phyloP scores from a whole-genome alignment of 2,888 invertebrate genomes.

The Xestia rhomboidea region DNA sequence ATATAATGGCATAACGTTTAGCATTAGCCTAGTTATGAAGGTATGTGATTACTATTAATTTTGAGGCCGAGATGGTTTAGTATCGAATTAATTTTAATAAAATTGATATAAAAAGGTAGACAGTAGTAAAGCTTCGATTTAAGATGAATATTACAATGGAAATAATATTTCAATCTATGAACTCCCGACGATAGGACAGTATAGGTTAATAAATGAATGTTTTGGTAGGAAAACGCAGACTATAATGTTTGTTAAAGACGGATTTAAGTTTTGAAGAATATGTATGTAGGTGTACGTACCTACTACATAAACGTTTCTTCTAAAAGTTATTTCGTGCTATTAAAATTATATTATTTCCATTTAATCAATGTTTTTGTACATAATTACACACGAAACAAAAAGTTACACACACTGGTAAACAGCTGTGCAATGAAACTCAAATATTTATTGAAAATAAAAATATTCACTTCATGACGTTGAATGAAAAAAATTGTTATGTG shows the following conservation, averaged over 20 bases:
- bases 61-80: slow-evolving; percentile 57
- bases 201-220: background rate
- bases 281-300: background rate
- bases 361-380: background rate
- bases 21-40: slow-evolving; percentile 61
- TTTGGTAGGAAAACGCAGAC: background rate
- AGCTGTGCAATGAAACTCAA: slow-evolving; percentile 1
- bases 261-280: background rate
- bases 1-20: slow-evolving; percentile 54
- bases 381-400: background rate
- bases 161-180: background rate
- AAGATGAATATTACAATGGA: slow-evolving; percentile 3
- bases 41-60: slow-evolving; percentile 58
- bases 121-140: background rate
- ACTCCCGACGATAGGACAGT: background rate
- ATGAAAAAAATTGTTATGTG: slow-evolving; percentile 12
- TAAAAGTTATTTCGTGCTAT: background rate
- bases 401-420: background rate
- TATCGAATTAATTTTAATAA: slow-evolving; percentile 45
- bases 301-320: no score
- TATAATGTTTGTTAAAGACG: background rate
- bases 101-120: slow-evolving; percentile 15
- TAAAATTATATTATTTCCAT: background rate
- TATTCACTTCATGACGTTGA: background rate
- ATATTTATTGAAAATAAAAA: background rate